Evolutionary conservation across 2,888 invertebrate genomes (phyloP).

Genomic region (Masnerella sp.): DNA sequence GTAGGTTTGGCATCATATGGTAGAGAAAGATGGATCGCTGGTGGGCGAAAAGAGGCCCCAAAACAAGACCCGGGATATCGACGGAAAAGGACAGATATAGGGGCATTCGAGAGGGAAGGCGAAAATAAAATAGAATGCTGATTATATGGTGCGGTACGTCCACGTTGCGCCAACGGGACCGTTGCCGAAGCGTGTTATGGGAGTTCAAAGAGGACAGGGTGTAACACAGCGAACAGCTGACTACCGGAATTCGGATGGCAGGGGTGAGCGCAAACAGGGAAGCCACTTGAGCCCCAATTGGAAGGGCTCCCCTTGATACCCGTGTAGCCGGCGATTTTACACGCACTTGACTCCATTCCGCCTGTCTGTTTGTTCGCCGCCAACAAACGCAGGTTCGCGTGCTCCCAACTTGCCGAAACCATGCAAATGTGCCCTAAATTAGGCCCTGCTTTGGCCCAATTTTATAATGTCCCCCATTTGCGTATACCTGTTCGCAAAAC

Average conservation of each 20-base stretch:
- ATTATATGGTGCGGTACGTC: conserved; percentile 65
- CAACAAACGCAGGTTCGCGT: conserved; percentile 56
- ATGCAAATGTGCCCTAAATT: conserved; percentile 50
- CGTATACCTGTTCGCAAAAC: too few species aligned
- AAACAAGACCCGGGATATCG: too few species aligned
- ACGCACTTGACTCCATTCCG: conserved; percentile 81
- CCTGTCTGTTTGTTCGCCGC: conserved; percentile 66
- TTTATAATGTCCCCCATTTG: too few species aligned
- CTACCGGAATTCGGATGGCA: conserved; percentile 75
- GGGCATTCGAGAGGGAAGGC: conserved; percentile 26
- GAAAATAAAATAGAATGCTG: conserved; percentile 62
- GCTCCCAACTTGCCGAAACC: conserved; percentile 47
- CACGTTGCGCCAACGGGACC: conserved; percentile 43
- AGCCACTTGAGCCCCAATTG: conserved; percentile 74
- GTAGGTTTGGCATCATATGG: too few species aligned
- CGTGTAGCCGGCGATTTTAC: conserved; percentile 79
- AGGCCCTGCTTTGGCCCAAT: not conserved
- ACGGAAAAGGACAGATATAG: conserved; percentile 13
- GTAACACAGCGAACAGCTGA: conserved; percentile 71
- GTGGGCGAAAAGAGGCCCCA: too few species aligned
- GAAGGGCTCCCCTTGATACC: conserved; percentile 71
- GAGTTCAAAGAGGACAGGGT: conserved; percentile 61
- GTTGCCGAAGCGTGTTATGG: conserved; percentile 54
- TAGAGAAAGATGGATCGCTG: too few species aligned
- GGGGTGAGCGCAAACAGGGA: conserved; percentile 69